Base-by-base conservation (phyloP, 2,888 invertebrate species). In the Myathropa florea region DNA sequence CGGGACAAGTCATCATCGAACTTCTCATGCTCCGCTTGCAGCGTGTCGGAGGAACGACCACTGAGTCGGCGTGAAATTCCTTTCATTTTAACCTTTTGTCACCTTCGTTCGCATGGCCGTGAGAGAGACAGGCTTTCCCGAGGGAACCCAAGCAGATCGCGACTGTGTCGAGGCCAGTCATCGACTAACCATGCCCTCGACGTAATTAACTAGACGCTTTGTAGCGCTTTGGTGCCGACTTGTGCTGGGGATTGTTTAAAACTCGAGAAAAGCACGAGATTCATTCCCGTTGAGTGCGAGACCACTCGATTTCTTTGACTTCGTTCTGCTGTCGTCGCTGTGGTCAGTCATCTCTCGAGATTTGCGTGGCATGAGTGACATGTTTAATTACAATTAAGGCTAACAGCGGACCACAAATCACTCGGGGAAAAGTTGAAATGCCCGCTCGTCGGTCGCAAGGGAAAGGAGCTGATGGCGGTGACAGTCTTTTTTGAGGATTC, bases 51-150 rank as follows among this genome's bases (percentile, higher is more conserved):
- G 12, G 24, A 30, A n/a, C 14, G 70, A 28, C 53, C 67, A 23
- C 53, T 67, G 59, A 57, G 59, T 59, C 70, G 53, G 77, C 77
- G 77, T 85, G 81, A 85, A 85, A 81, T 68, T 68, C 57, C 26
- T 59, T 46, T 21, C 63, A 28, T 57, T 71, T 61, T 60, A 80
- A 59, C 57, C 81, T 81, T 63, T 82, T 77, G 81, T 81, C 85
- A 85, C 76, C 77, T 81, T 73, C 68, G 59, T 61, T 1, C 33
- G 39, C 68, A 39, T 63, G 68, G 55, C 18, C n/a, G 61, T 14
- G 33, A 6, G 3, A 23, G 24, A 24, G 57, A 10, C n/a, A n/a
- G n/a, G n/a, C n/a, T 18, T 30, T 65, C 59, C 46, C 46, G 46
- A n/a, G 39, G 57, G 10, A 65, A 39, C 65, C 2, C 14, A 57